Evolutionary conservation across 2,888 invertebrate species (phyloP).

Genomic region (Harpagoxenus sublaevis): DNA sequence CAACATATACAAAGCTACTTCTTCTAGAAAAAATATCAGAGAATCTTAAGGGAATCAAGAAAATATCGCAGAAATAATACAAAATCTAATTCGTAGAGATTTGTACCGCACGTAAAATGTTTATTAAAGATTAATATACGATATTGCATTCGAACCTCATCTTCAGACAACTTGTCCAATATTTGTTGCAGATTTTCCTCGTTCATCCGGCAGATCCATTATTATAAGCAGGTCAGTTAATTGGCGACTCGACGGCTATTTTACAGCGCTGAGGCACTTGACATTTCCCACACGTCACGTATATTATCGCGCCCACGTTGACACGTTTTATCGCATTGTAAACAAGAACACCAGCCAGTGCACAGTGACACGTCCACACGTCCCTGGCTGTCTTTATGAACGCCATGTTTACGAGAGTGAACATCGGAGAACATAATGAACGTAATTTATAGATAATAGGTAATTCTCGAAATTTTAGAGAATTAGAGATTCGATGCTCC

Average conservation of each 20-base stretch:
- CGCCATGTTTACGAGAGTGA: too few species aligned
- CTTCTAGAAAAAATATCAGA: background rate
- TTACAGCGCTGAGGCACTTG: background rate
- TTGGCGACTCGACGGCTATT: background rate
- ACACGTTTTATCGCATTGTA: background rate
- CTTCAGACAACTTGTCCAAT: conserved; percentile 79
- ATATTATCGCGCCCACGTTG: background rate
- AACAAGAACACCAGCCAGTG: too few species aligned
- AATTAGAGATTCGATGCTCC: too few species aligned
- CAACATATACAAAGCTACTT: background rate
- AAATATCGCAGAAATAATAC: background rate
- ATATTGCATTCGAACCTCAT: conserved; percentile 76
- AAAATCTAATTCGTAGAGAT: background rate
- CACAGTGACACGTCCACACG: too few species aligned
- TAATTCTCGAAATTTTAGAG: too few species aligned
- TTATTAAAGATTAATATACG: background rate
- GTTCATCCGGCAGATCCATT: conserved; percentile 75
- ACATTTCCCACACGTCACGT: background rate
- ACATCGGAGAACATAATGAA: too few species aligned
- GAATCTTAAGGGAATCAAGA: background rate
- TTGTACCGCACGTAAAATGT: background rate
- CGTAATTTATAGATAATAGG: too few species aligned
- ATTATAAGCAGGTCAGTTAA: conserved; percentile 32
- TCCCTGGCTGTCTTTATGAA: too few species aligned
- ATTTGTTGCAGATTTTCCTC: conserved; percentile 80